Evolutionary conservation across 2,888 invertebrate genomes (phyloP), one percentile per base, ranked within the genome.

Genomic region (Meta bourneti): DNA sequence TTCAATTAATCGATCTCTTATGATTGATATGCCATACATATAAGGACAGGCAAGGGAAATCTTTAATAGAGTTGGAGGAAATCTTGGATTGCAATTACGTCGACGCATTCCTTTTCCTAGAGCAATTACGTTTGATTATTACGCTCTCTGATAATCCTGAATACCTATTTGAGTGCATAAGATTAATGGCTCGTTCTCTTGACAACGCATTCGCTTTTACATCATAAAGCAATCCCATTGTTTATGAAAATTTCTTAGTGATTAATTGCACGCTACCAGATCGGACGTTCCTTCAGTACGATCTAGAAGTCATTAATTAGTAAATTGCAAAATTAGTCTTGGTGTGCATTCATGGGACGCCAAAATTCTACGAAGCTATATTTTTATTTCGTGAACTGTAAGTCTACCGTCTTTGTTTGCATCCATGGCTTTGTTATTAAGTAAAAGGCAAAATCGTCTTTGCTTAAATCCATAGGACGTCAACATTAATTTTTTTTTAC

Each of bases 51-150:
- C 51, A 11, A 8, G 75, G 49, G 5, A 48, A 48, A 49, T 49
- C 49, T 75, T 77, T 51, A 52, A 19, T 77, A 52, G 77, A 19
- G 77, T 19, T 34, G 72, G 72, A 16, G 34, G 80, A 82, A 82
- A 70, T 82, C 70, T 51, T 20, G 11, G 82, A 72, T 61, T 20
- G 51, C 71, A 82, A 82, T 82, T 82, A 82, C 48, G 71, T 70
- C 72, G 20, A 82, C 82, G 19, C 71, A 82, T 51, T 52, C 19
- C 71, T 51, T 82, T 54, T 52, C 72, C 72, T n/a, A 72, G 51
- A 82, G 51, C 71, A 72, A 82, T 82, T 49, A 48, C 52, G 51
- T 19, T 71, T 82, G 52, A 82, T 72, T 82, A 82, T 71, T 51
- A 82, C n/a, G 51, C 49, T 34, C 34, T 34, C 34, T 72, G 70